phyloP scores from a whole-genome alignment of 2,113 vertebrate genomes.

The Ciconia stormi region DNA sequence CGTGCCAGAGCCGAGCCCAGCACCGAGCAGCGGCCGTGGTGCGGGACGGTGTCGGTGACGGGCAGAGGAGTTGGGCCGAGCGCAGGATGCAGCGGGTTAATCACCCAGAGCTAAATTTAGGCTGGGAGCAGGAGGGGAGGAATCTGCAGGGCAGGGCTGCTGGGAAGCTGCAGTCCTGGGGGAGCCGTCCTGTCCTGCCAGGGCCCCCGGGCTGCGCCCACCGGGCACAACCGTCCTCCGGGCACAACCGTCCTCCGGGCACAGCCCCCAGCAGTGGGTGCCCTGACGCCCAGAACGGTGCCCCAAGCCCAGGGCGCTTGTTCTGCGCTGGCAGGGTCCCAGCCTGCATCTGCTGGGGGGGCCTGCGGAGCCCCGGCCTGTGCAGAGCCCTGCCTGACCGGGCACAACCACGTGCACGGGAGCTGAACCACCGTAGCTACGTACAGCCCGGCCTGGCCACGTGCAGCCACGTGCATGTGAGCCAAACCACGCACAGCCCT shows the following conservation, averaged over 20 bases:
- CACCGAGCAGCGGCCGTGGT: accelerated
- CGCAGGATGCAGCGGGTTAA: background rate
- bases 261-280: background rate
- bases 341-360: background rate
- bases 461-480: background rate
- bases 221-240: background rate
- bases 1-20: accelerated
- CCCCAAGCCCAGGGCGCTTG: background rate
- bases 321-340: background rate
- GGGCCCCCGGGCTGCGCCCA: background rate
- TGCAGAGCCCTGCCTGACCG: background rate
- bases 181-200: background rate
- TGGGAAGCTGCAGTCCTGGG: background rate
- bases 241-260: background rate
- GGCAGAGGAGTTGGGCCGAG: background rate
- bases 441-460: background rate
- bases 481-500: background rate
- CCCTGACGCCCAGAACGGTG: background rate
- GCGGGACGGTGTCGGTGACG: accelerated
- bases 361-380: background rate
- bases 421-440: background rate
- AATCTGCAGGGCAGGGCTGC: slow-evolving; percentile 42
- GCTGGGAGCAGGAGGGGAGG: slow-evolving; percentile 10
- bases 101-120: slow-evolving; percentile 50
- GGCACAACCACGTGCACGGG: accelerated